Evolutionary conservation across 1,140 invertebrate genomes (phyloP).

Genomic region (Pogonognathellus flavescens): DNA sequence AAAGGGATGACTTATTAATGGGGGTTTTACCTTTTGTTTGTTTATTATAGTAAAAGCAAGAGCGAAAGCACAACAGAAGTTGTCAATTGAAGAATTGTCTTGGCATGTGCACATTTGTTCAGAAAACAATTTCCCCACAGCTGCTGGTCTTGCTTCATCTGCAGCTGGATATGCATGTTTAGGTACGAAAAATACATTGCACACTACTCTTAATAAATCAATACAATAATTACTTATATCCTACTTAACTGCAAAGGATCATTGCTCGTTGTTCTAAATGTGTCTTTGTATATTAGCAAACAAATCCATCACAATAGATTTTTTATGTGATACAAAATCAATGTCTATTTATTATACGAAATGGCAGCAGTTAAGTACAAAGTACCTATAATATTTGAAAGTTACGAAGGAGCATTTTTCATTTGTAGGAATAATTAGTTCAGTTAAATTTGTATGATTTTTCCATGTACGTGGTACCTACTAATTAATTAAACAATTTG

Average conservation of each 20-base stretch:
- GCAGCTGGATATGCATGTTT: slow-evolving; percentile 97
- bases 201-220: neutral
- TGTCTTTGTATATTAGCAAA: neutral
- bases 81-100: slow-evolving; percentile 69
- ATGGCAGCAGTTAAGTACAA: too few relatives aligned
- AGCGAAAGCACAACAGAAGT: slow-evolving; percentile 71
- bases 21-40: neutral
- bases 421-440: too few relatives aligned
- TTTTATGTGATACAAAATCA: too few relatives aligned
- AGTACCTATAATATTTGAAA: too few relatives aligned
- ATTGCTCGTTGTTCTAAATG: neutral
- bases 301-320: too few relatives aligned
- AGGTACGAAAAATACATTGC: slow-evolving; percentile 70
- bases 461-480: too few relatives aligned
- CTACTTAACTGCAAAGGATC: too few relatives aligned
- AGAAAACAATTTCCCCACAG: slow-evolving; percentile 98
- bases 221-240: neutral
- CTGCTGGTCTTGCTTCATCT: slow-evolving; percentile 96
- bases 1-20: too few relatives aligned
- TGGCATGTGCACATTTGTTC: slow-evolving; percentile 92
- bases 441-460: too few relatives aligned
- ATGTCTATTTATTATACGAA: too few relatives aligned
- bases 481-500: slow-evolving; percentile 39
- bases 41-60: slow-evolving; percentile 58
- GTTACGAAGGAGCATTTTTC: too few relatives aligned